Conservation (phyloP, 2,113 vertebrate species). For the Dolichallabes microphthalmus region DNA sequence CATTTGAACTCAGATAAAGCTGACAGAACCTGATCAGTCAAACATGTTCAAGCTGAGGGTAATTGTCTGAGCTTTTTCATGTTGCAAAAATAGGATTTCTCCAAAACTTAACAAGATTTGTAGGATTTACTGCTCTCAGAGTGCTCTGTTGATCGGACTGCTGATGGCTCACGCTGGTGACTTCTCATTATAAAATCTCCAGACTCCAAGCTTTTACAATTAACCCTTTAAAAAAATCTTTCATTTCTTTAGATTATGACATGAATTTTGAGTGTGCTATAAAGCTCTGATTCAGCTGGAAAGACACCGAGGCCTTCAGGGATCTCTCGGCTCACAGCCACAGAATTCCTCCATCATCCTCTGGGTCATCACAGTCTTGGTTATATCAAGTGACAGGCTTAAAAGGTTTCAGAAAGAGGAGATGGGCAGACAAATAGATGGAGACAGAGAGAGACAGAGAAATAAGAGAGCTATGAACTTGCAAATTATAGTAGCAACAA, state of each 20-base stretch:
- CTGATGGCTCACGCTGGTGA: constrained; percentile 6
- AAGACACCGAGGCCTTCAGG: constrained; percentile 21
- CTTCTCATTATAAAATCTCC: constrained; percentile 38
- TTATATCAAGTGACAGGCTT: constrained; percentile 50
- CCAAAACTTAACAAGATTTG: constrained; percentile 41
- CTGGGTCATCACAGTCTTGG: constrained; percentile 18
- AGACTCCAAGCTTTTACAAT: constrained; percentile 29
- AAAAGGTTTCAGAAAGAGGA: constrained; percentile 52
- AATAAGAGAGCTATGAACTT: constrained; percentile 19
- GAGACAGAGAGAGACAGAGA: constrained; percentile 22
- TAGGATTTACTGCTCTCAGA: constrained; percentile 36
- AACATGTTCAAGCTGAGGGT: constrained; percentile 21
- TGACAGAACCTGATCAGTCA: constrained; percentile 65
- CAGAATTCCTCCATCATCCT: constrained; percentile 36
- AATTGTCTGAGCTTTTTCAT: constrained; percentile 46
- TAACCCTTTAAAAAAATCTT: neutral
- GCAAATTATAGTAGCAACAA: constrained; percentile 37
- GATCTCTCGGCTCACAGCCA: constrained; percentile 50
- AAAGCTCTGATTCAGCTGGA: constrained; percentile 41
- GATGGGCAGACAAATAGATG: constrained; percentile 38
- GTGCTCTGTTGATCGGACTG: constrained; percentile 35
- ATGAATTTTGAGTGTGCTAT: neutral
- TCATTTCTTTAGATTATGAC: neutral
- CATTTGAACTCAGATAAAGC: constrained; percentile 62
- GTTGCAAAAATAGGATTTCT: constrained; percentile 45